Evolutionary conservation across 1,140 invertebrate species (phyloP), one percentile per base, ranked within the genome.

Genomic region (Magallana gigas): DNA sequence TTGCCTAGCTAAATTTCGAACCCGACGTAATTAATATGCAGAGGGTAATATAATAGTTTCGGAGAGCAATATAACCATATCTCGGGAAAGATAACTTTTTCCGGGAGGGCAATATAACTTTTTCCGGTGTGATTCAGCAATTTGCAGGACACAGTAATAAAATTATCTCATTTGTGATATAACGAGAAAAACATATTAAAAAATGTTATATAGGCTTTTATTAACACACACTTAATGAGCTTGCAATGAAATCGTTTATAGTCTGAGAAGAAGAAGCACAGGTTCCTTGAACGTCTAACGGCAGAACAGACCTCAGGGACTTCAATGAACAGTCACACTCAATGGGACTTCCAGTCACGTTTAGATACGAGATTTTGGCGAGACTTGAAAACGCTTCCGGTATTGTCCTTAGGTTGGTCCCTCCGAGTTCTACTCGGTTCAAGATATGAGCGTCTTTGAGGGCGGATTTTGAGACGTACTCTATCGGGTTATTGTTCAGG

Each of bases 351-450:
- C 68, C 68, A 29, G 68, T 76, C 14, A 76, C 29, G 23, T 76
- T 76, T 3, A 76, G 36, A 76, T 76, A 76, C 68, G 68, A 76
- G 68, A 76, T 18, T 76, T 76, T 76, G 9, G 68, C 9, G 68
- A 76, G 68, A 76, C 23, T 7, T 76, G 68, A 76, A 76, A 76
- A 29, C 36, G 68, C 68, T 23, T 76, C 68, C 23, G 68, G 68
- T 3, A 76, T 76, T 29, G 23, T 23, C 11, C 23, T 18, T 4
- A 76, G 23, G 11, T 76, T 76, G 4, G 68, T 76, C 1, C 36
- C 8, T 29, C 68, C 68, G 7, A 76, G 68, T 76, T 76, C 68
- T 76, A 76, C 8, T 11, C 68, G 23, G 18, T 76, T 7, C 23
- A 76, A 29, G 7, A 76, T 23, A 29, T 76, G 68, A 11, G 68